Percentiles rank a stretch among this genome's conserved stretches.
Evolutionary conservation across 2,888 invertebrate genomes (phyloP).

Genomic region (Cremastobaeus sp.): DNA sequence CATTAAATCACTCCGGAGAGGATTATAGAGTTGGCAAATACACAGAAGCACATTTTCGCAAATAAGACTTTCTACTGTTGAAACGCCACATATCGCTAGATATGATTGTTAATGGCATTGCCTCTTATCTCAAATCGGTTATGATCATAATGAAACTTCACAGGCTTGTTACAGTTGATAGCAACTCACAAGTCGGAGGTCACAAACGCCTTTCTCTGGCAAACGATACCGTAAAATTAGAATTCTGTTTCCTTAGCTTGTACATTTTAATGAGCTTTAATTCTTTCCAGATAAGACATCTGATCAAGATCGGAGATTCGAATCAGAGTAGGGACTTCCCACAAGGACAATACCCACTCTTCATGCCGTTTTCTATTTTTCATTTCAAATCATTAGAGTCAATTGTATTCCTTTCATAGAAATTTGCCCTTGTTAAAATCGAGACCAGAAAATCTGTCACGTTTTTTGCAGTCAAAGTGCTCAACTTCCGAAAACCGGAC

Average conservation of each 20-base stretch:
- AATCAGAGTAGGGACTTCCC: slow-evolving; percentile 17
- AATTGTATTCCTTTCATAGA: too few species aligned
- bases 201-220: slow-evolving; percentile 34
- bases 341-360: slow-evolving; percentile 20
- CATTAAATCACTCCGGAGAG: too few species aligned
- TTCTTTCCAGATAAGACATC: slow-evolving; percentile 30
- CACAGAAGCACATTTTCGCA: not conserved
- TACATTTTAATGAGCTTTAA: slow-evolving; percentile 42
- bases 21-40: too few species aligned
- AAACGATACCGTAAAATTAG: slow-evolving; percentile 17
- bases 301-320: slow-evolving; percentile 20
- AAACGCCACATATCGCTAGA: slow-evolving; percentile 2
- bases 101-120: slow-evolving; percentile 10
- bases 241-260: slow-evolving; percentile 27
- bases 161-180: slow-evolving; percentile 26
- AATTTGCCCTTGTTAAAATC: too few species aligned
- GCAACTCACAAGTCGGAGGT: slow-evolving; percentile 13
- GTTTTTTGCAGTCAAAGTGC: too few species aligned
- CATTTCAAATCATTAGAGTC: too few species aligned
- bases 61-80: slow-evolving; percentile 18
- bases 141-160: slow-evolving; percentile 32
- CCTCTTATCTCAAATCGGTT: slow-evolving; percentile 31
- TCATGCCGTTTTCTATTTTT: too few species aligned
- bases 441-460: too few species aligned
- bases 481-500: too few species aligned